Evolutionary conservation across 2,113 vertebrate genomes (phyloP).

Genomic region (Sialia sialis): DNA sequence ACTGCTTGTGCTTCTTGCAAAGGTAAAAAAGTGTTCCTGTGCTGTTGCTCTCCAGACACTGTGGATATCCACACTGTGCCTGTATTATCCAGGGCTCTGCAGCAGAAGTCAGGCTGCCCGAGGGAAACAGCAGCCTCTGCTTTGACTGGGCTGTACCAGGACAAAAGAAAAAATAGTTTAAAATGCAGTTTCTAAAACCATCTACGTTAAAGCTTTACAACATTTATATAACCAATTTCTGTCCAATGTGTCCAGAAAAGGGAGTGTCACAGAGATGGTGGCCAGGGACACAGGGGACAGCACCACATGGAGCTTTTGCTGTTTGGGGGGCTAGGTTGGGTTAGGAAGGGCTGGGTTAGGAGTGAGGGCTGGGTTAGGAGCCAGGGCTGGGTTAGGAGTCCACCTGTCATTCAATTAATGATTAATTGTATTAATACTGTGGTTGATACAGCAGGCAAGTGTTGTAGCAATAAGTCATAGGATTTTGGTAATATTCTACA

Average conservation of each 20-base stretch:
- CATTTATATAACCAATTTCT: fast-evolving
- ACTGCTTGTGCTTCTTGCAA: background rate
- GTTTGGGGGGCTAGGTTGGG: background rate
- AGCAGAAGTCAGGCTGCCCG: background rate
- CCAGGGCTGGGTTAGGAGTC: background rate
- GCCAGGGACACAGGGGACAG: background rate
- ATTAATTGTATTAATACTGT: background rate
- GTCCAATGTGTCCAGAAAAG: background rate
- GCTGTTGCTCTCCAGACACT: too few species aligned
- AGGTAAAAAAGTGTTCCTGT: background rate
- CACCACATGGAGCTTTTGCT: fast-evolving
- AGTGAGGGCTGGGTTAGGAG: too few species aligned
- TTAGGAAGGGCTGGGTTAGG: too few species aligned
- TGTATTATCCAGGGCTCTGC: background rate
- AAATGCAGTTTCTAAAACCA: background rate
- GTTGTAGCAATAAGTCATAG: background rate
- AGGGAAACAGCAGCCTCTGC: background rate
- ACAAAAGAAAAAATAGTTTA: background rate
- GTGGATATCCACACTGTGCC: background rate
- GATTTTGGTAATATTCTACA: background rate
- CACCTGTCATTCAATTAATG: background rate
- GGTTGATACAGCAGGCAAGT: background rate
- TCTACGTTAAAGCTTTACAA: background rate
- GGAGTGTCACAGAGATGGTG: background rate
- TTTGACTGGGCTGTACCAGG: background rate